A percentile compares a stretch with the other conserved stretches of the same genome.
Conservation (phyloP, 2,888 invertebrate species). For the Athalia rosae region DNA sequence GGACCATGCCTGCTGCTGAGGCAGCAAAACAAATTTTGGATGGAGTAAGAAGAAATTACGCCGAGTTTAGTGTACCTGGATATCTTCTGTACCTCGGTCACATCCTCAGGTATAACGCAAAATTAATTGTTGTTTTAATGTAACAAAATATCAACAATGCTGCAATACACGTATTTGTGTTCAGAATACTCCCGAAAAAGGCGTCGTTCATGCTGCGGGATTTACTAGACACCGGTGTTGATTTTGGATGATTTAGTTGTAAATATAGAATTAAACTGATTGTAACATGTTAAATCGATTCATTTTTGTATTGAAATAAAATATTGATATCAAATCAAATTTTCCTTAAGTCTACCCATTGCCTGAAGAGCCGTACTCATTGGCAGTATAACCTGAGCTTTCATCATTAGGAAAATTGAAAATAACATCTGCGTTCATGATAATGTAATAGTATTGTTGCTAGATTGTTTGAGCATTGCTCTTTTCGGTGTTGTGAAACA, state of each 20-base stretch:
- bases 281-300: not conserved
- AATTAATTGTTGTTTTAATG: not conserved
- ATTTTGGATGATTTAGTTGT: constrained; percentile 75
- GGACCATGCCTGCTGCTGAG: constrained; percentile 77
- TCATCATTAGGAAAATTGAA: too few species aligned
- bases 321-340: not conserved
- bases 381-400: not conserved
- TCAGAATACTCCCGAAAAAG: constrained; percentile 77
- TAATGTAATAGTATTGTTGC: too few species aligned
- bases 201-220: constrained; percentile 79
- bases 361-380: constrained; percentile 22
- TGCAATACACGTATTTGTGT: constrained; percentile 31
- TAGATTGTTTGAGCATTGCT: too few species aligned
- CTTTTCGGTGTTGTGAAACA: too few species aligned
- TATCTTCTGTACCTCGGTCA: constrained; percentile 78
- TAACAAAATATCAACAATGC: not conserved
- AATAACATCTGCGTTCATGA: too few species aligned
- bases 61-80: constrained; percentile 80
- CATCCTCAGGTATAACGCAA: constrained; percentile 71
- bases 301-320: not conserved
- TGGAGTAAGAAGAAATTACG: constrained; percentile 79
- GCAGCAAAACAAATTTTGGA: constrained; percentile 79
- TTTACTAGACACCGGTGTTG: constrained; percentile 79
- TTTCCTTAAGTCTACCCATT: constrained; percentile 8
- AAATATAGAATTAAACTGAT: not conserved